A percentile compares a stretch with the other conserved stretches of the same genome.
Conservation (phyloP, 2,888 invertebrate species). For the Laspeyria flexula region DNA sequence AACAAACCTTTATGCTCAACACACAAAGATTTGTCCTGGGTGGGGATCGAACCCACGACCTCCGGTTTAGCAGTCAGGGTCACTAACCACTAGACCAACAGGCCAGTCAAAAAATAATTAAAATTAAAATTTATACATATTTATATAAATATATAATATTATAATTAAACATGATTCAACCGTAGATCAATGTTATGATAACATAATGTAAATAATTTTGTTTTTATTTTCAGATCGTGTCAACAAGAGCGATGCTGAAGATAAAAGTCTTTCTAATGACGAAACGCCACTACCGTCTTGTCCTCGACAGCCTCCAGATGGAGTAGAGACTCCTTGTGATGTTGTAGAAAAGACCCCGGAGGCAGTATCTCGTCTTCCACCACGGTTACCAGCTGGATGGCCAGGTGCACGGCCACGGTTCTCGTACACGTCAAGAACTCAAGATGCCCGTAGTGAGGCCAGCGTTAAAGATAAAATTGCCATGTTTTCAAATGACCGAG, state of each 20-base stretch:
- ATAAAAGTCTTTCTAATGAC: constrained; percentile 81
- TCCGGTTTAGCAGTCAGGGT: too few relatives aligned
- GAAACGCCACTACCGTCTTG: constrained; percentile 84
- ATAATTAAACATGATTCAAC: too few relatives aligned
- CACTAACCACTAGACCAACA: too few relatives aligned
- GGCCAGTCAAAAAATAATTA: too few relatives aligned
- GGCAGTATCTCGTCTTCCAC: constrained; percentile 70
- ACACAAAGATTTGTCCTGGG: too few relatives aligned
- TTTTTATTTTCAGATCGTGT: constrained; percentile 73
- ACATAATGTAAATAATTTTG: not conserved
- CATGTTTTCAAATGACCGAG: constrained; percentile 90
- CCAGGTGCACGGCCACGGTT: constrained; percentile 65
- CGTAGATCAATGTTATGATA: not conserved
- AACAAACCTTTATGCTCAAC: too few relatives aligned
- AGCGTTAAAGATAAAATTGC: constrained; percentile 95
- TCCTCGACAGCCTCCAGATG: constrained; percentile 92
- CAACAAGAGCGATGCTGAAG: constrained; percentile 78
- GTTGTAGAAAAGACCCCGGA: constrained; percentile 86
- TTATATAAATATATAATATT: too few relatives aligned
- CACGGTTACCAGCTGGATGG: constrained; percentile 66
- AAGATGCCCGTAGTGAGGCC: constrained; percentile 92
- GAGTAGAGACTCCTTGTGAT: constrained; percentile 92
- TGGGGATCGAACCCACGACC: too few relatives aligned
- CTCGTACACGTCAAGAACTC: constrained; percentile 85
- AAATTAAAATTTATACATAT: too few relatives aligned